A percentile compares a stretch with the other conserved stretches of the same genome.
Evolutionary conservation across 2,888 invertebrate species (phyloP).

Genomic region (Tetragnatha montana): DNA sequence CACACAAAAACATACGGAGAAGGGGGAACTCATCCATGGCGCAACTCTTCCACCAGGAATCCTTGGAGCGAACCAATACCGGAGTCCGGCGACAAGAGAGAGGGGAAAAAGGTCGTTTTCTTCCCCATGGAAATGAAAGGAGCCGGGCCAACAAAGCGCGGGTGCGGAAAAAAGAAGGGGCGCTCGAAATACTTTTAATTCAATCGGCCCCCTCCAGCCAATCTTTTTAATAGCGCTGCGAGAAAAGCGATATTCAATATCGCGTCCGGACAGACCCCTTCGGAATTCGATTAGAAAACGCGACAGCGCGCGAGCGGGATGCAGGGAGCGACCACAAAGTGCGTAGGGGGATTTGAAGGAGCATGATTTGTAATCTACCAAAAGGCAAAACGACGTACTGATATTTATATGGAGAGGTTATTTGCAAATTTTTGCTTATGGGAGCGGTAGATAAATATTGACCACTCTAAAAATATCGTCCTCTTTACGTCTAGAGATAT

Average conservation of each 20-base stretch:
- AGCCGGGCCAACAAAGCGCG: conserved; percentile 29
- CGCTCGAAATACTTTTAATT: conserved; percentile 67
- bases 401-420: too few species aligned
- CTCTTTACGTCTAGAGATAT: too few species aligned
- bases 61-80: conserved; percentile 53
- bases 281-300: conserved; percentile 70
- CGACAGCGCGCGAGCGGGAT: conserved; percentile 58
- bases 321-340: conserved; percentile 50
- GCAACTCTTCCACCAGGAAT: too few species aligned
- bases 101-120: neutral
- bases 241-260: conserved; percentile 71
- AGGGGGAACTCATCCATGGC: too few species aligned
- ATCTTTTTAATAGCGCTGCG: conserved; percentile 68
- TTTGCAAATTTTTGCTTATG: too few species aligned
- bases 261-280: conserved; percentile 54
- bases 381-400: neutral
- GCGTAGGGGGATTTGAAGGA: neutral
- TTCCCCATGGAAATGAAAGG: conserved; percentile 63
- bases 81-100: conserved; percentile 21
- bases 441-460: too few species aligned
- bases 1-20: too few species aligned
- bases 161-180: conserved; percentile 8
- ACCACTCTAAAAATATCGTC: too few species aligned
- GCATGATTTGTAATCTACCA: neutral
- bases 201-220: conserved; percentile 54